phyloP scores from a whole-genome alignment of 2,888 invertebrate genomes.

The Parochlus steinenii region DNA sequence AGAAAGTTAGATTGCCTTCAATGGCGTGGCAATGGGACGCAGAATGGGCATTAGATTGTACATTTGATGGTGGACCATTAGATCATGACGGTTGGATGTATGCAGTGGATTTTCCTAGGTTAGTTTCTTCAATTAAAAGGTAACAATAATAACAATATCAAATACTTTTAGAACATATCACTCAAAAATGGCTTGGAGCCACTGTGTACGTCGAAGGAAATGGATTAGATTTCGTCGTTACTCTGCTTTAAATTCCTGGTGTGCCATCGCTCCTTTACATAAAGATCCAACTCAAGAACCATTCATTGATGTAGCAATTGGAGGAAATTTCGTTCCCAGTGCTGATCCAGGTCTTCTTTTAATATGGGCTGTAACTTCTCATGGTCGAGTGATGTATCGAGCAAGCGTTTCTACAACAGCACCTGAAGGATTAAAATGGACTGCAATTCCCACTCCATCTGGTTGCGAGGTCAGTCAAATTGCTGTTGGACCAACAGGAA shows the following conservation, averaged over 20 bases:
- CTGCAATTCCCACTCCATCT: constrained; percentile 53
- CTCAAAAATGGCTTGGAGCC: constrained; percentile 71
- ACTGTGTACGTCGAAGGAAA: constrained; percentile 73
- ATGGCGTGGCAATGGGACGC: constrained; percentile 97
- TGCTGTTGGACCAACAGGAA: constrained; percentile 68
- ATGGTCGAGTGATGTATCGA: constrained; percentile 77
- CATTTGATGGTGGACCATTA: constrained; percentile 69
- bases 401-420: constrained; percentile 61
- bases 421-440: constrained; percentile 82
- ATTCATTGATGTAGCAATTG: constrained; percentile 79
- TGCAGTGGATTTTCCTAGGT: constrained; percentile 81
- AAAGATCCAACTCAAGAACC: constrained; percentile 84
- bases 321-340: constrained; percentile 68
- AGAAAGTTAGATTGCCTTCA: constrained; percentile 72
- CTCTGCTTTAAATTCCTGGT: constrained; percentile 83
- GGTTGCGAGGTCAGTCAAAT: constrained; percentile 73
- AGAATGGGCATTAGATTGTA: constrained; percentile 76
- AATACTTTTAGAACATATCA: constrained; percentile 57
- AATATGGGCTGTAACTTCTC: constrained; percentile 88
- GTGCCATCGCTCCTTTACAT: constrained; percentile 74
- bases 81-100: constrained; percentile 90
- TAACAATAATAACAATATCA: no score
- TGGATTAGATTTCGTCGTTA: constrained; percentile 81
- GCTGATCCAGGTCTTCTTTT: constrained; percentile 55
- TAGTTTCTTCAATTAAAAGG: no score